Evolutionary conservation across 2,888 invertebrate genomes (phyloP).

Genomic region (Nudaria mundana): DNA sequence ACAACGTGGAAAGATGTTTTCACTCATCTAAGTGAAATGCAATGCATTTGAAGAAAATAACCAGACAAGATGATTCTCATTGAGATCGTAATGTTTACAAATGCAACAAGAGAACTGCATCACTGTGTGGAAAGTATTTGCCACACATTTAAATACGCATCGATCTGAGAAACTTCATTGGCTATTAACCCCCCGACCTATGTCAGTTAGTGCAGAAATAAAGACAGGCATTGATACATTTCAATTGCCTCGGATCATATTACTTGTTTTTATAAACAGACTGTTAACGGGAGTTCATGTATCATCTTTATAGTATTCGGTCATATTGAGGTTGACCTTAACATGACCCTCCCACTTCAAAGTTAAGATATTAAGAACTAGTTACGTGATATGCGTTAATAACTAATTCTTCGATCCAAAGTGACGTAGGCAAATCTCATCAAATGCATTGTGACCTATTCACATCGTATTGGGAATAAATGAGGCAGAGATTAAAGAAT

Average conservation of each 20-base stretch:
- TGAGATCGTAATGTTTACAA: too few species aligned
- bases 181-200: conserved; percentile 62
- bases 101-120: conserved; percentile 11
- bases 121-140: conserved; percentile 32
- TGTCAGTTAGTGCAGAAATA: conserved; percentile 65
- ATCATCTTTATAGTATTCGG: background rate
- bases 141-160: conserved; percentile 42
- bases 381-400: too few species aligned
- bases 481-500: too few species aligned
- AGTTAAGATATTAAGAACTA: background rate
- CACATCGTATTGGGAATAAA: too few species aligned
- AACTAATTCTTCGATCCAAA: too few species aligned
- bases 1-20: too few species aligned
- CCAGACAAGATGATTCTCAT: too few species aligned
- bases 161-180: conserved; percentile 67
- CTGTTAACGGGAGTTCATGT: conserved; percentile 16
- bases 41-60: too few species aligned
- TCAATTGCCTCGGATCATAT: conserved; percentile 65
- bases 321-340: background rate
- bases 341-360: background rate
- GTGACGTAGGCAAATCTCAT: too few species aligned
- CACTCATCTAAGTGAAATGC: too few species aligned
- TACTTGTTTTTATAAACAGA: conserved; percentile 46
- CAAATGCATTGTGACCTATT: too few species aligned
- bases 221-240: conserved; percentile 65